Base-by-base conservation (phyloP, 2,888 invertebrate species). In the Ctena decussata region DNA sequence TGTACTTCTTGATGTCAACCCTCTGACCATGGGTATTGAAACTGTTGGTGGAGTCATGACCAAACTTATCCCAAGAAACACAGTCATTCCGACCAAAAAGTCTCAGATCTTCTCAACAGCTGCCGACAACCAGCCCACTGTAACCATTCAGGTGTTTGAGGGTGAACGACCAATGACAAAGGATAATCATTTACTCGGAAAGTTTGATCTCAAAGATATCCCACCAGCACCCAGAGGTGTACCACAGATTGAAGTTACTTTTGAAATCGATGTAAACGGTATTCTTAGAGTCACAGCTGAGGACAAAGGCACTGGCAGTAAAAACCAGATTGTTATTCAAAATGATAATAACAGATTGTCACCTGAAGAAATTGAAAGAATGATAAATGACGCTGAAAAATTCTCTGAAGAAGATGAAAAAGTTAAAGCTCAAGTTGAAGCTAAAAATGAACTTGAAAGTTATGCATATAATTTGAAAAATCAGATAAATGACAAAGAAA, bases 11-110 rank as follows among this genome's bases (percentile, higher is more conserved):
- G 99, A 99, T 96, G 99, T 99, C 77, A 99, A 99, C 96, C 99
- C 99, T 91, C 97, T 99, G 89, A 99, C 99, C 90, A 97, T 99
- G 97, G 99, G 99, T 96, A 99, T 99, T 95, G 99, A 99, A 96
- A 99, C 99, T 65, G 99, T 99, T 57, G 99, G 99, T 89, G 99
- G 99, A 91, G 99, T 99, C 39, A 99, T 99, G 99, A 99, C 99
- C 92, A 99, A 99, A 96, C 97, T 99, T 80, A 99, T 99, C 95
- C 98, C 98, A 77, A 89, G 99, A 93, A 99, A 99, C 97, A 99
- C 99, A 39, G 99, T 99, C 90, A 99, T 99, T 94, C 99, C 99
- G 37, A 99, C 99, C 77, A 99, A 99, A 97, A 99, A 99, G 96
- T 98, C 98, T 0, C 99, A 99, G 96, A 98, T 99, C 95, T 99